Evolutionary conservation across 2,888 invertebrate genomes (phyloP).

Genomic region (Pteria penguin): DNA sequence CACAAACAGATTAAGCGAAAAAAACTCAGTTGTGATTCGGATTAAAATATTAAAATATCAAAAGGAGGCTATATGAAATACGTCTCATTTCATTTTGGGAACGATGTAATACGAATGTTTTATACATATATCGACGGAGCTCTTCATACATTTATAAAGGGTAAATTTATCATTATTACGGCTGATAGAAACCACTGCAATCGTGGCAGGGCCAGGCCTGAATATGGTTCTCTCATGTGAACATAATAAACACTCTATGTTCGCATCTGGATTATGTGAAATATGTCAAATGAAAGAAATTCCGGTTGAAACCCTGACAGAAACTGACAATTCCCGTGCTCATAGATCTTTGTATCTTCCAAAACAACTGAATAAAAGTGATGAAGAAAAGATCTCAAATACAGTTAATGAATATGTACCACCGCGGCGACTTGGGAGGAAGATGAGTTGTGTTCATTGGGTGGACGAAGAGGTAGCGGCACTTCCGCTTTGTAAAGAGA

Average conservation of each 20-base stretch:
- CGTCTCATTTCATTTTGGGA: no score
- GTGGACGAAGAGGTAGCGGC: background rate
- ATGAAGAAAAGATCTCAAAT: background rate
- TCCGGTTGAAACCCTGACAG: background rate
- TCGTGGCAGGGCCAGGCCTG: background rate
- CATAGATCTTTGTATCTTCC: background rate
- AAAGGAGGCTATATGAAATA: no score
- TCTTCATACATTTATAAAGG: no score
- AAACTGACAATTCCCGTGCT: no score
- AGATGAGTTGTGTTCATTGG: background rate
- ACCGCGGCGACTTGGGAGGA: background rate
- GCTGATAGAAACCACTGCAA: no score
- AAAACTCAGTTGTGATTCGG: no score
- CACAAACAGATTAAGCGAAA: no score
- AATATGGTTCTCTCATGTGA: background rate
- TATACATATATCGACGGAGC: no score
- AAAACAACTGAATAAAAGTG: background rate
- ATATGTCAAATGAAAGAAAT: background rate
- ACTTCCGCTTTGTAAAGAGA: background rate
- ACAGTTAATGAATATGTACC: background rate
- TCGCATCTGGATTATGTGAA: background rate
- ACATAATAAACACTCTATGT: background rate
- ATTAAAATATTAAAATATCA: no score
- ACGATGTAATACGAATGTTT: no score
- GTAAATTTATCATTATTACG: no score